phyloP scores from a whole-genome alignment of 2,113 vertebrate genomes.

The Anolis sagrei region DNA sequence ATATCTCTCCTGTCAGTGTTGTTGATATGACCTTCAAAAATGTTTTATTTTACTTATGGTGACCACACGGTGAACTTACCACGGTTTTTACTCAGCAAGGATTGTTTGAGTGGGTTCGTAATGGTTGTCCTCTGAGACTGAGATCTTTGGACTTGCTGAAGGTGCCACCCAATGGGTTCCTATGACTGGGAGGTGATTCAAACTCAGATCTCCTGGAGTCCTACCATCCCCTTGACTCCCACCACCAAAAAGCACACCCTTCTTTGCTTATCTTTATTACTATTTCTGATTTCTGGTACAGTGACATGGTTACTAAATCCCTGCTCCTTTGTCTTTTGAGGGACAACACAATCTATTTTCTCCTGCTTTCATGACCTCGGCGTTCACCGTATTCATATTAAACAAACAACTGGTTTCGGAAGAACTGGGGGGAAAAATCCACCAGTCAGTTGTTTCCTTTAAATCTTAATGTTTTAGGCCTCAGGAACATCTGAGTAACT shows the following conservation, averaged over 20 bases:
- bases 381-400: slow-evolving; percentile 52
- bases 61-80: no score
- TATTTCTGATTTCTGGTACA: neutral
- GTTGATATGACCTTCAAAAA: no score
- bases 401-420: slow-evolving; percentile 67
- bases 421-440: slow-evolving; percentile 45
- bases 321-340: slow-evolving; percentile 51
- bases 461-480: slow-evolving; percentile 66
- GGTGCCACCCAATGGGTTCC: no score
- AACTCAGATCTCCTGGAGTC: no score
- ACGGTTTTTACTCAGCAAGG: no score
- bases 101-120: no score
- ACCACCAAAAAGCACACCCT: neutral
- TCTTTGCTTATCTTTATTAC: neutral
- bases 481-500: slow-evolving; percentile 65
- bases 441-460: slow-evolving; percentile 59
- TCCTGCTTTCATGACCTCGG: slow-evolving; percentile 52
- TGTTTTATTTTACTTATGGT: no score
- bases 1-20: no score
- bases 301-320: neutral
- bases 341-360: slow-evolving; percentile 52
- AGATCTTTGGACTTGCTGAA: no score
- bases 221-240: no score
- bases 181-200: no score
- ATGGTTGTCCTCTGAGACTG: no score